Conservation (phyloP, 2,888 invertebrate species). For the Leptinotarsa rubiginosa region DNA sequence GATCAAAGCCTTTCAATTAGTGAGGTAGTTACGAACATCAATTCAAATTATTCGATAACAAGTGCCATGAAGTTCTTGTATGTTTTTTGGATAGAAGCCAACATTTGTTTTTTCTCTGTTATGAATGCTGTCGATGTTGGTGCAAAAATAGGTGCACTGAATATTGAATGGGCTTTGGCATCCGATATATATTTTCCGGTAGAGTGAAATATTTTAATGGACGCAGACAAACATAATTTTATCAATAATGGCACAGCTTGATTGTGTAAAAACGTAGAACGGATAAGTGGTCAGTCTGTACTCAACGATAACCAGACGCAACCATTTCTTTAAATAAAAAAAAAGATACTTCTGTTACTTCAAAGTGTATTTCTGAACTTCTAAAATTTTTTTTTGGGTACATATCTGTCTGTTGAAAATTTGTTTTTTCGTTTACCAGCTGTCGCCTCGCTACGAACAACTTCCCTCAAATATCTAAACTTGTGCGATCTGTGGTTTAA, state of each 20-base stretch:
- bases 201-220: constrained; percentile 13
- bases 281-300: neutral
- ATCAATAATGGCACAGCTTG: constrained; percentile 15
- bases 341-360: too few relatives aligned
- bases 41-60: constrained; percentile 29
- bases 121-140: constrained; percentile 29
- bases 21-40: constrained; percentile 25
- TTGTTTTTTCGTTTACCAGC: too few relatives aligned
- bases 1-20: constrained; percentile 28
- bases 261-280: neutral
- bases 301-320: neutral
- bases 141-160: constrained; percentile 16
- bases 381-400: too few relatives aligned
- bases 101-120: constrained; percentile 23
- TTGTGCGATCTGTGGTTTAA: too few relatives aligned
- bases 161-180: constrained; percentile 31
- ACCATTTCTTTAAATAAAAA: neutral
- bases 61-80: constrained; percentile 21
- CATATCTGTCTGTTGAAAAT: too few relatives aligned
- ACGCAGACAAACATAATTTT: neutral
- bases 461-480: too few relatives aligned
- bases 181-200: constrained; percentile 8
- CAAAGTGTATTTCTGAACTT: too few relatives aligned
- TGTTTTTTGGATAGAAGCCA: constrained; percentile 25
- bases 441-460: too few relatives aligned